Conservation (phyloP, 2,113 vertebrate species). For the Bubalus kerabau region DNA sequence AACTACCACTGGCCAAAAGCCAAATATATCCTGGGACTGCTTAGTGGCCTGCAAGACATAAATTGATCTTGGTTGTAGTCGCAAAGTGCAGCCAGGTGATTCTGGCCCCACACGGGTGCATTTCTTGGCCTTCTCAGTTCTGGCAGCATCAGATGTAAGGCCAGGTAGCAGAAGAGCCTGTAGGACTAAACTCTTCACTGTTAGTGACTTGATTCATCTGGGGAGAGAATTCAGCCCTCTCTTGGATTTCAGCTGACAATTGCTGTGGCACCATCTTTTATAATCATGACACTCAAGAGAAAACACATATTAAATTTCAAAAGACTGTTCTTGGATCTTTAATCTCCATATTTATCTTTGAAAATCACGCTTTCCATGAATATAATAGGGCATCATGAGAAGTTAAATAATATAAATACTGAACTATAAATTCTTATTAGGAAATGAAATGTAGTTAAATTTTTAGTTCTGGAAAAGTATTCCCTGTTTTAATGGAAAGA, state of each 20-base stretch:
- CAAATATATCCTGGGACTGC: not conserved
- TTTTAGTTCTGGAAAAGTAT: not conserved
- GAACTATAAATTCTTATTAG: not conserved
- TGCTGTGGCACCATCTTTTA: not conserved
- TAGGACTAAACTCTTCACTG: not conserved
- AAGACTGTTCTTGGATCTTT: not conserved
- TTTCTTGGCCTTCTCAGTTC: not conserved
- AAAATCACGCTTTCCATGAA: not conserved
- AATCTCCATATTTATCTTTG: not conserved
- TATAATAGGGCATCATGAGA: not conserved
- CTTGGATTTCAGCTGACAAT: not conserved
- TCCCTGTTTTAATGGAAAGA: not conserved
- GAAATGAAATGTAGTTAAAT: not conserved
- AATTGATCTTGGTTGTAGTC: not conserved
- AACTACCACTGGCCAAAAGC: not conserved
- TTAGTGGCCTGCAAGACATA: not conserved
- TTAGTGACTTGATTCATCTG: not conserved
- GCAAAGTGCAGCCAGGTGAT: not conserved
- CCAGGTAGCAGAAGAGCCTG: not conserved
- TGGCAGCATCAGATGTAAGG: not conserved
- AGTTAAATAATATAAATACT: not conserved
- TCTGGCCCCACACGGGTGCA: not conserved
- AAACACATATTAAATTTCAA: not conserved
- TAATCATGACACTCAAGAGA: not conserved
- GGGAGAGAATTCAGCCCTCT: not conserved